These are phyloP conservation scores for Tyrannus savana DNA, from an alignment of 2,113 vertebrate species.

Conservation along the genomic window DNA sequence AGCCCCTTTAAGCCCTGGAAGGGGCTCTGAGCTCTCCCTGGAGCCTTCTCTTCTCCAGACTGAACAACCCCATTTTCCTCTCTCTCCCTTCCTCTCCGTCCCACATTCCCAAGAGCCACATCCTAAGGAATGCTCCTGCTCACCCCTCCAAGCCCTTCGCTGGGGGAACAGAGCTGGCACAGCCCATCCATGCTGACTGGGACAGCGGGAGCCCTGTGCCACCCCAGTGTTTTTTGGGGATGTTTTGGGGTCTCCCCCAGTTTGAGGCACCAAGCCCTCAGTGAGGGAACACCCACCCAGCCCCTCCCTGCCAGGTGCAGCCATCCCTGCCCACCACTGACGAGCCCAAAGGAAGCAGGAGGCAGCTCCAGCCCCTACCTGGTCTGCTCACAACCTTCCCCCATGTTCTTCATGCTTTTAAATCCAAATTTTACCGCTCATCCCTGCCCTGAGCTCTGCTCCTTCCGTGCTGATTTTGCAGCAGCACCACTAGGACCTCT, in stretches of 20 bases:
- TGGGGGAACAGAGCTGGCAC: no score
- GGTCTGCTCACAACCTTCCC: neutral
- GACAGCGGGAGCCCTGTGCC: neutral
- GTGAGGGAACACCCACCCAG: neutral
- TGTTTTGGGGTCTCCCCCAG: rapidly evolving
- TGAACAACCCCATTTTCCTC: neutral
- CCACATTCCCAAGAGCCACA: neutral
- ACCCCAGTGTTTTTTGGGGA: neutral
- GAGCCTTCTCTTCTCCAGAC: neutral
- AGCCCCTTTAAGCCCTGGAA: neutral
- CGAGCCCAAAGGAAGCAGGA: neutral
- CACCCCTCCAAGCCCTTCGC: neutral
- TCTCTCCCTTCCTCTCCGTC: neutral
- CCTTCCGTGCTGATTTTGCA: rapidly evolving
- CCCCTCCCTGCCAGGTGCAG: neutral
- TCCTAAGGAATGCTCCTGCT: neutral
- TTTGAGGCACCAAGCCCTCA: neutral
- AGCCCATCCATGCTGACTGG: neutral
- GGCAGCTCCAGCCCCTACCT: neutral
- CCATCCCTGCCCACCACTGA: neutral
- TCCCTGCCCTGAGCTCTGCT: rapidly evolving
- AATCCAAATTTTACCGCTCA: neutral
- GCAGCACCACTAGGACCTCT: rapidly evolving
- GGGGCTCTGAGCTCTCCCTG: neutral
- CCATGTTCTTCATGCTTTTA: neutral